Evolutionary conservation across 1,140 invertebrate genomes (phyloP), one percentile per base, ranked within the genome.

Genomic region (Neuroterus valhalla): DNA sequence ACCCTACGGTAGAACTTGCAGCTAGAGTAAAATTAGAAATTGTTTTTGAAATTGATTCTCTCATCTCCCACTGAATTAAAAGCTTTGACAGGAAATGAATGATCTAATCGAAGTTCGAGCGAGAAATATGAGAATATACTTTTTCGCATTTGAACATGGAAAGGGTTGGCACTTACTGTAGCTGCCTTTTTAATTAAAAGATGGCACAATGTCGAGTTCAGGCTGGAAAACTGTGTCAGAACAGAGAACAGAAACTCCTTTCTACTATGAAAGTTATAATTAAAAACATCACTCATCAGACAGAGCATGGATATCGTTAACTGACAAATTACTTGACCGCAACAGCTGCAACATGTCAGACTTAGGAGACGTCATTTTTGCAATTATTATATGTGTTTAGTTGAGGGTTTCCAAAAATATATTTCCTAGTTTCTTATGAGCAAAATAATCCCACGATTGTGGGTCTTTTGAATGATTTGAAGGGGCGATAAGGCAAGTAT

Each of bases 171-270:
- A 23, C 11, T 15, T 26, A 12, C 15, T 11, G 8, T 23, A 62
- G 23, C 52, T 62, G 52, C 19, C 8, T 52, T 26, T 62, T 62
- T 62, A 62, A 31, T 62, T 62, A 62, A 62, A 62, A 14, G 21
- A 48, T 48, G 46, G 46, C 17, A n/a, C 17, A 48, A 48, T 48
- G 15, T 48, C 15, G 46, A 31, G 52, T 26, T 26, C 19, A 62
- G 52, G 23, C 23, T 23, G 52, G 52, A 62, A 62, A 62, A 62
- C 19, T 62, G 52, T 62, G 52, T 62, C 52, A 62, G 52, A 31
- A 31, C 0, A 52, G 17, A 2, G 46, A 48, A 48, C n/a, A 48
- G 50, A 31, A 62, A 31, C 52, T 62, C 21, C 52, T 62, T 23
- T 31, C 15, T 48, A n/a, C 46, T 48, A n/a, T 48, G 12, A 31